Evolutionary conservation across 2,797 vertebrate genomes (phyloP).

Genomic region (Cuniculus paca): DNA sequence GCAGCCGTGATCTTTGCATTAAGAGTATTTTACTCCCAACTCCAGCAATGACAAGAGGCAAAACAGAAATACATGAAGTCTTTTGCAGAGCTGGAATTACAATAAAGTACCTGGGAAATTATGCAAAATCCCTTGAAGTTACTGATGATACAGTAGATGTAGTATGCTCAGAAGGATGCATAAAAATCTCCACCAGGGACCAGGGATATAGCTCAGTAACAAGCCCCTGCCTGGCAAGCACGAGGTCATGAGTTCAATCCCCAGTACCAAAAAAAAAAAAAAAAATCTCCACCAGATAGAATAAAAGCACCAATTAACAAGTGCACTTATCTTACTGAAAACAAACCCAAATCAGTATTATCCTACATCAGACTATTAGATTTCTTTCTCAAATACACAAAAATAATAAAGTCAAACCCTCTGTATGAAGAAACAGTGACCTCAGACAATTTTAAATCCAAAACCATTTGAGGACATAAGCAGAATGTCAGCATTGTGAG

Average conservation of each 20-base stretch:
- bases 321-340: background rate
- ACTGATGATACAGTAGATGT: background rate
- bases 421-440: background rate
- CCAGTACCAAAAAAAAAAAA: too few species aligned
- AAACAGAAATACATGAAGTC: slow-evolving; percentile 6
- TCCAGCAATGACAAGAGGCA: background rate
- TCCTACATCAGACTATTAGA: background rate
- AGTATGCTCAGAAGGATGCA: background rate
- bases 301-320: background rate
- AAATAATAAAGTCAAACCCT: background rate
- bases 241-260: too few species aligned
- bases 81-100: background rate
- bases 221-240: too few species aligned
- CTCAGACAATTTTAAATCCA: slow-evolving; percentile 23
- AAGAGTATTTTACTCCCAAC: background rate
- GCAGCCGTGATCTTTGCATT: background rate
- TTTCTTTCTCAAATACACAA: slow-evolving; percentile 16
- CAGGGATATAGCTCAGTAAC: too few species aligned
- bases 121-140: background rate
- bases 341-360: slow-evolving; percentile 20
- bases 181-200: background rate
- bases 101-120: background rate
- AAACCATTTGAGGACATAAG: background rate
- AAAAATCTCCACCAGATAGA: background rate
- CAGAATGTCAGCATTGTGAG: background rate